Base-by-base conservation (phyloP, 2,113 vertebrate species). In the Rhombomys opimus region DNA sequence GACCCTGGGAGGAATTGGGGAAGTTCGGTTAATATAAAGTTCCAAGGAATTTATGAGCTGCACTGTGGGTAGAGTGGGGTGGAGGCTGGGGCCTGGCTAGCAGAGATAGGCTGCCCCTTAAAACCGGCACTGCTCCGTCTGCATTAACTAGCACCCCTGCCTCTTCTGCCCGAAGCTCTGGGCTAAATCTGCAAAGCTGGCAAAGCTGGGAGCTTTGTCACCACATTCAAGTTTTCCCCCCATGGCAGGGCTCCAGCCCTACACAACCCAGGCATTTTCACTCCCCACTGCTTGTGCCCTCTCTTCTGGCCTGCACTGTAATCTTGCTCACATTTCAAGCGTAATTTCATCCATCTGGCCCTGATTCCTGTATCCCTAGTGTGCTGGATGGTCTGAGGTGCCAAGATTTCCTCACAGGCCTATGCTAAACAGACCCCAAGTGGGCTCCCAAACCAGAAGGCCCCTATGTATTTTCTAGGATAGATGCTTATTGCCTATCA, bases 291-390 rank as follows among this genome's bases (percentile, higher is more conserved):
- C 27, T 59, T 61, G 3, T 92, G 88, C 63, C 90, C 72, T 80
- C 70, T 91, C 13, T 93, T 75, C 81, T 67, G 75, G 91, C 67
- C 94, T 1, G 15, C 32, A 18, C 52, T 93, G 46, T 57, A 76
- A 92, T 93, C 95, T 94, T 76, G 81, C 63, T 93, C 78, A 78
- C 38, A 77, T 93, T 95, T 95, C 82, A 96, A 97, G 96, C 68
- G 54, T 90, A 96, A 96, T 97, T 97, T 97, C 77, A 91, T 94
- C 81, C 94, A 97, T 82, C 82, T 97, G 97, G 88, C 93, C 77
- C 82, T 50, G 68, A 96, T 95, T 95, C 27, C 2, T 90, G 68
- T 65, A 67, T 88, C 94, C 92, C 88, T 68, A 61, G 72, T 52
- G 70, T 80, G 76, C 20, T 4, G 46, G 76, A 75, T 73, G 81